Conservation (phyloP, 2,888 invertebrate species). For the Julus scandinavius region DNA sequence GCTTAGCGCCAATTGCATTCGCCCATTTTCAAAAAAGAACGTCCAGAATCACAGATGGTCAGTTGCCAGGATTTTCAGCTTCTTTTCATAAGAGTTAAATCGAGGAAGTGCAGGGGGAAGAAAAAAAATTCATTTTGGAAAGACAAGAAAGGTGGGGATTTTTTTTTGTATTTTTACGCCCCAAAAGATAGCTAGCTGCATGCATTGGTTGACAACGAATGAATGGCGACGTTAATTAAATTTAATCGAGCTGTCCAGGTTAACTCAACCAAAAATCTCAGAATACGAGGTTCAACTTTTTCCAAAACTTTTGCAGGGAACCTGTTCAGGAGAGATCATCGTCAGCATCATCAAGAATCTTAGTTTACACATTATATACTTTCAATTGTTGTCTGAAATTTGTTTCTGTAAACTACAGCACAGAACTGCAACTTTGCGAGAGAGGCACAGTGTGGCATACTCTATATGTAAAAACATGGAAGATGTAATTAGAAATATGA, state of each 20-base stretch:
- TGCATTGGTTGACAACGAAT: background rate
- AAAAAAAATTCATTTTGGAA: constrained; percentile 36
- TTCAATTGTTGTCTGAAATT: too few species aligned
- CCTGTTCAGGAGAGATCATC: too few species aligned
- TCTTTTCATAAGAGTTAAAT: constrained; percentile 38
- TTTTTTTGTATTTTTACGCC: constrained; percentile 29
- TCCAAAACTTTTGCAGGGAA: too few species aligned
- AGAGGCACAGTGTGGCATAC: too few species aligned
- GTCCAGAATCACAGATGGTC: constrained; percentile 46
- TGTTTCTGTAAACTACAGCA: too few species aligned
- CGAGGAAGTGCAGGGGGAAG: background rate
- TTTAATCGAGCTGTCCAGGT: constrained; percentile 11
- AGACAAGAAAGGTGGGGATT: constrained; percentile 25
- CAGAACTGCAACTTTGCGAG: too few species aligned
- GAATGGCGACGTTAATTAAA: background rate
- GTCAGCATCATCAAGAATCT: too few species aligned
- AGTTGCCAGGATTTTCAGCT: constrained; percentile 34
- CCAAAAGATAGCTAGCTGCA: background rate
- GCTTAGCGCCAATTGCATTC: constrained; percentile 44
- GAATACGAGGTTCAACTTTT: too few species aligned
- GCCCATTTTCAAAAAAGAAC: constrained; percentile 28
- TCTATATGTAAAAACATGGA: too few species aligned
- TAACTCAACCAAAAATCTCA: background rate
- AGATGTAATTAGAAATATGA: too few species aligned
- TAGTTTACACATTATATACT: too few species aligned